Evolutionary conservation across 1,140 invertebrate genomes (phyloP).

Genomic region (Tetraneura akinire): DNA sequence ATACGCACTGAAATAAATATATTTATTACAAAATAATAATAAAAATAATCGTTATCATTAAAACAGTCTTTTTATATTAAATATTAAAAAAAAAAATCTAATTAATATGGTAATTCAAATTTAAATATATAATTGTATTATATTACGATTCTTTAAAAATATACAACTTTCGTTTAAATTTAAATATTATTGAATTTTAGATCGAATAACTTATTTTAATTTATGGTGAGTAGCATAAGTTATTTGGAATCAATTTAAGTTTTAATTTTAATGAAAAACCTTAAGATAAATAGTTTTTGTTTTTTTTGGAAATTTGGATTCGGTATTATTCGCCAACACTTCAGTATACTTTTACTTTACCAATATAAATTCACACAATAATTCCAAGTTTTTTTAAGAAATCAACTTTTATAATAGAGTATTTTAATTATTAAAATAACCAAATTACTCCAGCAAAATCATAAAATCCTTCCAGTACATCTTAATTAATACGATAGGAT

Average conservation of each 20-base stretch:
- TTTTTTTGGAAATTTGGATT: background rate
- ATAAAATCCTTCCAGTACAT: background rate
- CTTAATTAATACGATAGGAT: background rate
- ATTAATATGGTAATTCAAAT: background rate
- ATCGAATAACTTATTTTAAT: conserved; percentile 9
- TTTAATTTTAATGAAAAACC: conserved; percentile 10
- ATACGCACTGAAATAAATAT: no score
- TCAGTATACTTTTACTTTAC: no score
- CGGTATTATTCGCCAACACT: background rate
- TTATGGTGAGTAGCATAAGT: background rate
- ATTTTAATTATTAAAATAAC: background rate
- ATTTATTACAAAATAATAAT: no score
- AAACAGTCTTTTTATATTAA: no score
- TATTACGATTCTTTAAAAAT: background rate
- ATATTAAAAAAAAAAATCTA: no score
- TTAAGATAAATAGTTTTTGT: background rate
- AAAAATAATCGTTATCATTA: no score
- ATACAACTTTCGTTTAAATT: background rate
- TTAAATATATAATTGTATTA: background rate
- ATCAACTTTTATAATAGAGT: background rate
- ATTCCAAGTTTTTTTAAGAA: background rate
- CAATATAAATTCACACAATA: conserved; percentile 4
- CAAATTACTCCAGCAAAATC: background rate
- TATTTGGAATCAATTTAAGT: background rate
- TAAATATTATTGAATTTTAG: conserved; percentile 4